Evolutionary conservation across 2,797 vertebrate species (phyloP), one percentile per base, ranked within the genome.

Genomic region (Lindbergichthys nudifrons): DNA sequence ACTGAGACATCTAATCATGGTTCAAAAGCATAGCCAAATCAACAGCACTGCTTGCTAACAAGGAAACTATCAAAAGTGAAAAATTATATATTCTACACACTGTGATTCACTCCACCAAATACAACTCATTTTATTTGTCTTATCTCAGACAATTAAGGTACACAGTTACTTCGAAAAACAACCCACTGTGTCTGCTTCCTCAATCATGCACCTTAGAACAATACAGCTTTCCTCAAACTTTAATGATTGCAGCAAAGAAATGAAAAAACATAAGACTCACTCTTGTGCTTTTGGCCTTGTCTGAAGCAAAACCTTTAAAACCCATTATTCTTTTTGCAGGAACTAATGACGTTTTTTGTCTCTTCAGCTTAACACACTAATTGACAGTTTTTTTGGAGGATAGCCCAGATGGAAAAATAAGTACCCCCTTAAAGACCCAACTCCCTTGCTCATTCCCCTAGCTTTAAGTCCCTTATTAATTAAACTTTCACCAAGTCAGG

Each of bases 391-490:
- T 95, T 95, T 95, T 94, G 91, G 91, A 95, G 94, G 88, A 95
- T 92, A 95, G 94, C 92, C 93, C 93, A 95, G 93, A 95, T 93
- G 93, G 92, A 95, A 95, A 95, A 95, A 94, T 95, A 94, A 94
- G 93, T 94, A 91, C 88, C 90, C 92, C 92, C 92, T 95, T 95
- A 94, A 95, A 95, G 93, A 94, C 93, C 91, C 86, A 91, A 92
- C 90, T 95, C 93, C 93, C 92, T 90, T 90, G 93, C 88, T 92
- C 92, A 93, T 93, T 93, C 88, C 87, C 80, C 67, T 87, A 79
- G 90, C 93, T 94, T 95, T 94, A 95, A 94, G 92, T 94, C 91
- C 91, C 92, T 94, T 95, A 95, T 95, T 95, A 95, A 95, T 95
- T 95, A 95, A 95, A 96, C 93, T 94, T 94, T 94, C 93, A 93